phyloP scores from a whole-genome alignment of 2,797 vertebrate genomes.

The Liparis tanakae region DNA sequence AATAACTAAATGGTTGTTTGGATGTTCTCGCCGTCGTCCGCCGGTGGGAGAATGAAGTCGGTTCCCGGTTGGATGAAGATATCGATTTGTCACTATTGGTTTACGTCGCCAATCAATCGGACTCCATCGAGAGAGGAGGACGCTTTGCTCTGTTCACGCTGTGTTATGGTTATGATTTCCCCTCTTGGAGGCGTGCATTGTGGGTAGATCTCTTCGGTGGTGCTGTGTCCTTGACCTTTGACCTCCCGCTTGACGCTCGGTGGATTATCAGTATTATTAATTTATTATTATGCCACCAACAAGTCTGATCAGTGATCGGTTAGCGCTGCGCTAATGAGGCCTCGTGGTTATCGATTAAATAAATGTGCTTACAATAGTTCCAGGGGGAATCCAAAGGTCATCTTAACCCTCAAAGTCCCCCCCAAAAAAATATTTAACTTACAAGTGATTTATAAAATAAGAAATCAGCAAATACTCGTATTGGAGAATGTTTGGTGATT shows the following conservation, averaged over 20 bases:
- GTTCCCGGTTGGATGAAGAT: too few species aligned
- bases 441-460: neutral
- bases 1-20: neutral
- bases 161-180: too few species aligned
- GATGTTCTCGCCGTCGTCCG: neutral
- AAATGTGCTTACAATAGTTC: neutral
- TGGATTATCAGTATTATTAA: too few species aligned
- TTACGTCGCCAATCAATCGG: neutral
- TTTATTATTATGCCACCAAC: too few species aligned
- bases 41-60: neutral
- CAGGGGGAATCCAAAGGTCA: neutral
- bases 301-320: too few species aligned
- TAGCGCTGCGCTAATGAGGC: too few species aligned
- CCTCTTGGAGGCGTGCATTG: too few species aligned
- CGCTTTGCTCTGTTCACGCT: slow-evolving; percentile 38
- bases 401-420: neutral
- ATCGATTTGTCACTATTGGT: neutral
- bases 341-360: too few species aligned
- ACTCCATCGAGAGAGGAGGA: slow-evolving; percentile 33
- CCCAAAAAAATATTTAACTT: neutral
- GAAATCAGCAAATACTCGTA: neutral
- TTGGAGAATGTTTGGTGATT: neutral
- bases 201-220: too few species aligned
- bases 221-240: too few species aligned
- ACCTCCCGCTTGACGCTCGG: too few species aligned